phyloP scores from a whole-genome alignment of 2,113 vertebrate species.

The Arizona elegans region DNA sequence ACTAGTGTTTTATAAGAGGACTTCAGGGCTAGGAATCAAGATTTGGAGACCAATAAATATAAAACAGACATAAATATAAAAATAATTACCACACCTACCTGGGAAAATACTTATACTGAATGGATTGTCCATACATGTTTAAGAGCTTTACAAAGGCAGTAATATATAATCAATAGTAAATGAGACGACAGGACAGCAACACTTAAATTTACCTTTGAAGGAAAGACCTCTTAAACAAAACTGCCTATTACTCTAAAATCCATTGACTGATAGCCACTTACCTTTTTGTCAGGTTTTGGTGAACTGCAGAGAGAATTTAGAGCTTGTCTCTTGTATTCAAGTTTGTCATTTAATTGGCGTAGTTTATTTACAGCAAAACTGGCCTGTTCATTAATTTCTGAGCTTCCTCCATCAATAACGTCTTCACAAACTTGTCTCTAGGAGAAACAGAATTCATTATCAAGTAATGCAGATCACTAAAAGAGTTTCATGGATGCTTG shows the following conservation, averaged over 20 bases:
- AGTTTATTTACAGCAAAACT: conserved; percentile 92
- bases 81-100: background rate
- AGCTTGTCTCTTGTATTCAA: conserved; percentile 96
- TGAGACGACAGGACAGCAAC: background rate
- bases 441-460: background rate
- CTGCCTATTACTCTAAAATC: background rate
- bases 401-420: conserved; percentile 79
- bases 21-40: background rate
- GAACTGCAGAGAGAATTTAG: conserved; percentile 92
- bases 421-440: conserved; percentile 82
- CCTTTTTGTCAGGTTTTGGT: conserved; percentile 97
- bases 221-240: background rate
- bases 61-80: background rate
- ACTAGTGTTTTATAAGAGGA: background rate
- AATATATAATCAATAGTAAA: background rate
- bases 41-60: background rate
- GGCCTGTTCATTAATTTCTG: conserved; percentile 87
- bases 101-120: background rate
- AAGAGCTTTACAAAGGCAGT: background rate
- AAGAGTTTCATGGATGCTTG: background rate
- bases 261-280: conserved; percentile 38
- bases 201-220: background rate
- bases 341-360: conserved; percentile 87
- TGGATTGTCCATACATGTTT: background rate
- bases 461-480: background rate